Evolutionary conservation across 53 echinoderm and acorn worm species (phyloP), one percentile per base, ranked within the genome.

Genomic region (Holothuria scabra): DNA sequence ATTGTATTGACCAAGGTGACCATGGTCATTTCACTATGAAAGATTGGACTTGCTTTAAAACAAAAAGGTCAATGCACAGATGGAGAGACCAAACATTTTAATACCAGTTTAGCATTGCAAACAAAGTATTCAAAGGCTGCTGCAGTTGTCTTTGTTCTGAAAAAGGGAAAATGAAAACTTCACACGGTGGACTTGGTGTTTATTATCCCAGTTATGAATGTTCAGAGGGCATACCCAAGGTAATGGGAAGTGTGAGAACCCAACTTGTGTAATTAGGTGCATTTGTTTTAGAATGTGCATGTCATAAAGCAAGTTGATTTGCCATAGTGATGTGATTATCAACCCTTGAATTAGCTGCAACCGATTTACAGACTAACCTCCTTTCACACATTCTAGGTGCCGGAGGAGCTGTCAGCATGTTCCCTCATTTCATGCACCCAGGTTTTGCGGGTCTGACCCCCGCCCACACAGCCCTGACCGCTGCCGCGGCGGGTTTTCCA

Each of bases 371-470:
- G 31, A 84, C 70, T 68, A 68, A 84, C 70, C 57, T 56, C 56
- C 57, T 70, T 31, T 70, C 69, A 55, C 55, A 70, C 28, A 67
- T 58, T 70, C 48, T 84, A 55, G 55, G 58, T 68, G 23, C 70
- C 30, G 84, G 84, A 34, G 68, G 84, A n/a, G 62, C 63, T 41
- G 46, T 81, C 60, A 62, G 82, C 86, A 76, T 85, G 76, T 76
- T 85, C 29, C 37, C 86, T 48, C 86, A 67, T 76, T 19, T 76
- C 62, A 76, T 35, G 61, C 58, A 59, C 75, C 75, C 85, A 22
- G 75, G 85, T 74, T 60, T 75, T 29, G 65, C 87, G 48, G 87
- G 87, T 69, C 79, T 87, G 49, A 67, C 81, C 65, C 87, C 81
- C 22, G 67, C 87, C 81, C 87, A 79, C 58, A 34, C 67, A 19